These are phyloP conservation scores for Electrophaes corylata DNA, from an alignment of 2,888 invertebrate species.

Conservation along the genomic window DNA sequence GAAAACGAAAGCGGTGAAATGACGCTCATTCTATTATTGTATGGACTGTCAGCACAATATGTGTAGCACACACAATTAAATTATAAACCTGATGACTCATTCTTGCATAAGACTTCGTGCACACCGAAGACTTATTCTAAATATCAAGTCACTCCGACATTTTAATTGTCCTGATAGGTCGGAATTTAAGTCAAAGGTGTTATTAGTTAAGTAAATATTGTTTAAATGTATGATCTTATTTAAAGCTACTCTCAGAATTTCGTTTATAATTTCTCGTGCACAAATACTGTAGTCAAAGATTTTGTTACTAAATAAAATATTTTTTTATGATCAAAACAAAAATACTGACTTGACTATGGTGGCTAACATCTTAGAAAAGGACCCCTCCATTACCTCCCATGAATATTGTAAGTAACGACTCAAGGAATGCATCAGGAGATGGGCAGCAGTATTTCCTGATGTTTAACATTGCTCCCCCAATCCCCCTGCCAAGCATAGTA, in stretches of 20 bases:
- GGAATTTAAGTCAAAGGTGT: slow-evolving; percentile 23
- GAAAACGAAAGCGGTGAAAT: slow-evolving; percentile 59
- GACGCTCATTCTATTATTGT: slow-evolving; percentile 45
- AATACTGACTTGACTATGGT: no score
- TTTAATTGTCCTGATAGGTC: slow-evolving; percentile 29
- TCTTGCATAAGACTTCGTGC: slow-evolving; percentile 44
- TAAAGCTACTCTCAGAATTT: not conserved
- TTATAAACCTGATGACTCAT: slow-evolving; percentile 45
- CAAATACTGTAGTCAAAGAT: not conserved
- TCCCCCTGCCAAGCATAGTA: no score
- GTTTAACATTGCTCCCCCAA: no score
- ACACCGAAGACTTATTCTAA: slow-evolving; percentile 30
- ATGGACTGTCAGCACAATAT: slow-evolving; percentile 39
- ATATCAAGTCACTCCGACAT: slow-evolving; percentile 36
- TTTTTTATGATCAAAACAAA: not conserved
- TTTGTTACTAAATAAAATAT: not conserved
- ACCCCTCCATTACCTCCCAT: no score
- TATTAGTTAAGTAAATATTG: slow-evolving; percentile 13
- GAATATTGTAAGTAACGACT: no score
- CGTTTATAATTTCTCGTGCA: not conserved
- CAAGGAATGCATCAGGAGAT: no score
- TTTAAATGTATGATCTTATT: not conserved
- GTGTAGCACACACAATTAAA: slow-evolving; percentile 34
- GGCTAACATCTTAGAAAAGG: no score
- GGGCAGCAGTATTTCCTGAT: no score